Evolutionary conservation across 1,140 invertebrate species (phyloP).

Genomic region (Drosophila nikananu): DNA sequence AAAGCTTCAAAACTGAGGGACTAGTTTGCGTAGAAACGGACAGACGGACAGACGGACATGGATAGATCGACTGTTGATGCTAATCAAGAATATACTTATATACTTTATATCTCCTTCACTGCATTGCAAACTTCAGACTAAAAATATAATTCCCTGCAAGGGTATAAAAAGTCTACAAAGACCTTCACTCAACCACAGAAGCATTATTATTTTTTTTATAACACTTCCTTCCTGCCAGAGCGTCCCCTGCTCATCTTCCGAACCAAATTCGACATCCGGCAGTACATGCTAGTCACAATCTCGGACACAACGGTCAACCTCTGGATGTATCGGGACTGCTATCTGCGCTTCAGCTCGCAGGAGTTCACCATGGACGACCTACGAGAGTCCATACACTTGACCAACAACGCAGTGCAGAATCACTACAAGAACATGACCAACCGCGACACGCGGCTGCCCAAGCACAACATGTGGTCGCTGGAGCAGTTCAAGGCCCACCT

Average conservation of each 20-base stretch:
- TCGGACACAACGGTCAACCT: conserved; percentile 92
- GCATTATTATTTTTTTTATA: background rate
- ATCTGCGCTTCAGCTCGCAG: conserved; percentile 95
- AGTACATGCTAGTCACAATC: conserved; percentile 95
- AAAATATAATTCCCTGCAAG: no score
- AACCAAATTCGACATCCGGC: conserved; percentile 96
- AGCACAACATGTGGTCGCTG: conserved; percentile 95
- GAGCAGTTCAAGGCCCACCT: conserved; percentile 91
- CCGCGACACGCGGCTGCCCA: conserved; percentile 89
- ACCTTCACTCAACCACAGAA: no score
- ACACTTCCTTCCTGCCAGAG: conserved; percentile 86
- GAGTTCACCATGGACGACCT: conserved; percentile 93
- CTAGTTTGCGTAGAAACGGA: no score
- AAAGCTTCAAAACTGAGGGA: no score
- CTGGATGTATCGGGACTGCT: conserved; percentile 96
- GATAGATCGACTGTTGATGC: no score
- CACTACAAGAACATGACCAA: conserved; percentile 90
- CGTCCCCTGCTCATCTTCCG: conserved; percentile 93
- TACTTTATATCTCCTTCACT: no score
- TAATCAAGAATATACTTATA: no score
- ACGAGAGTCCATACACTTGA: conserved; percentile 95
- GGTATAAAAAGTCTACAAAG: background rate
- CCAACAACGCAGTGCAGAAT: conserved; percentile 96
- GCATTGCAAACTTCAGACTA: no score
- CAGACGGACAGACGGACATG: no score